Percentiles rank a stretch among this genome's conserved stretches.
phyloP scores from a whole-genome alignment of 2,888 invertebrate genomes.

The Pterostichus niger region DNA sequence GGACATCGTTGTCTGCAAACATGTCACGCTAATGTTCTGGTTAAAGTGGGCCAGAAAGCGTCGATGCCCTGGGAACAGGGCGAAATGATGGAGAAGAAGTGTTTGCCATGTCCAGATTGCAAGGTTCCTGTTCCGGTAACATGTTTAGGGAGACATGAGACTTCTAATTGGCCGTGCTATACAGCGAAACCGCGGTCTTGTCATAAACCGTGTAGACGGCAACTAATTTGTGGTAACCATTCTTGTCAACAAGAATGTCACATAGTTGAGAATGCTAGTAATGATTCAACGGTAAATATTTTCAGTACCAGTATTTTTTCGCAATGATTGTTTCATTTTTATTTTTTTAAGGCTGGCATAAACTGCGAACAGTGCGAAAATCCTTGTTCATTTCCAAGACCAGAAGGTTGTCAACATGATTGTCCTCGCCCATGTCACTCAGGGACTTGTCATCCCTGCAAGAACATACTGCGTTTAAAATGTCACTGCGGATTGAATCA shows the following conservation, averaged over 20 bases:
- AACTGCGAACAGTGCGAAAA: conserved; percentile 81
- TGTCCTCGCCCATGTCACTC: conserved; percentile 87
- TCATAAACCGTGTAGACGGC: conserved; percentile 86
- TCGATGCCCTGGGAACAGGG: conserved; percentile 84
- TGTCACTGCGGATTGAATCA: conserved; percentile 92
- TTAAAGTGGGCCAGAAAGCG: conserved; percentile 81
- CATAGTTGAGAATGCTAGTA: conserved; percentile 78
- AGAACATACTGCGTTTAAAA: conserved; percentile 82
- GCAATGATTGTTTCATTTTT: background rate
- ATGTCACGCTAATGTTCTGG: conserved; percentile 89
- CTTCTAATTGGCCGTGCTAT: conserved; percentile 84
- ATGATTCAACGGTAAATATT: conserved; percentile 71
- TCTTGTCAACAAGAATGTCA: conserved; percentile 87
- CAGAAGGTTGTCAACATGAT: conserved; percentile 86
- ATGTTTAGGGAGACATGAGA: conserved; percentile 88
- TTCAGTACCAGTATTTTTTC: background rate
- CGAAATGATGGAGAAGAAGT: conserved; percentile 77
- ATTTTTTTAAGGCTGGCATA: conserved; percentile 73
- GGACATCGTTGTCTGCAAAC: conserved; percentile 84
- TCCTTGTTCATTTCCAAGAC: conserved; percentile 83
- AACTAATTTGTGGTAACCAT: conserved; percentile 89
- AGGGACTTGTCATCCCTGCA: conserved; percentile 88
- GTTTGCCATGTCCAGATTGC: conserved; percentile 86
- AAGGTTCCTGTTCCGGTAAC: conserved; percentile 84
- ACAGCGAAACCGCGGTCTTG: conserved; percentile 87